These are phyloP conservation scores for Mythimna lalbum DNA, from an alignment of 2,888 invertebrate genomes.

Conservation along the genomic window DNA sequence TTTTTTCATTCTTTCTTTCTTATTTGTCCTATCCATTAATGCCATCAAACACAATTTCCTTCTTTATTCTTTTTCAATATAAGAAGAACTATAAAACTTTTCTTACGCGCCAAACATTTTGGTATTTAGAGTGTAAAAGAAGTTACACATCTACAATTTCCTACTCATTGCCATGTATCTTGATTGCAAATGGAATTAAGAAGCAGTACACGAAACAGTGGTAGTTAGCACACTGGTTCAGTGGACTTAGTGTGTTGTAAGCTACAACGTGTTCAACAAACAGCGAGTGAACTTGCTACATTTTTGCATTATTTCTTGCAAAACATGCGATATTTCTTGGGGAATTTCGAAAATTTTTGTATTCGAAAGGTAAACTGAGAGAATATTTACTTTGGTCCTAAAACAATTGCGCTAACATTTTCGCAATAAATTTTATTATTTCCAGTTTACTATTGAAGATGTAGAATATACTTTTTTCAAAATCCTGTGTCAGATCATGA, in stretches of 20 bases:
- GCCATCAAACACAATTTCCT: no score
- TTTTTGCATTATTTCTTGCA: no score
- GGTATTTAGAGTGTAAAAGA: no score
- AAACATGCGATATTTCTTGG: not conserved
- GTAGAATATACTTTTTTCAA: not conserved
- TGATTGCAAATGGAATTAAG: slow-evolving; percentile 60
- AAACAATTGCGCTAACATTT: not conserved
- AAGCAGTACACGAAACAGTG: slow-evolving; percentile 47
- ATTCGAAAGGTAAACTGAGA: no score
- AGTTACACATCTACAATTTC: slow-evolving; percentile 1
- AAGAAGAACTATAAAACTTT: no score
- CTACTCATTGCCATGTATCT: slow-evolving; percentile 31
- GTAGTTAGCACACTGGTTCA: slow-evolving; percentile 44
- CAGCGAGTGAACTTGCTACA: slow-evolving; percentile 11
- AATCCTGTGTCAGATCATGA: not conserved
- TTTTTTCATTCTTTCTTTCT: no score
- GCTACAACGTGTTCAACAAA: slow-evolving; percentile 38
- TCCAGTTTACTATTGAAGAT: not conserved
- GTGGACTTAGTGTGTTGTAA: slow-evolving; percentile 37
- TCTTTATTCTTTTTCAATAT: no score
- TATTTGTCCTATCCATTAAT: no score
- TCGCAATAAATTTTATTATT: not conserved
- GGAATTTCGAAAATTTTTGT: not conserved
- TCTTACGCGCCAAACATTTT: no score
- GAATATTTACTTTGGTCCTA: not conserved